A percentile compares a stretch with the other conserved stretches of the same genome.
These are phyloP conservation scores for Leptobrachium leishanense DNA, from an alignment of 2,113 vertebrate genomes.

Conservation along the genomic window DNA sequence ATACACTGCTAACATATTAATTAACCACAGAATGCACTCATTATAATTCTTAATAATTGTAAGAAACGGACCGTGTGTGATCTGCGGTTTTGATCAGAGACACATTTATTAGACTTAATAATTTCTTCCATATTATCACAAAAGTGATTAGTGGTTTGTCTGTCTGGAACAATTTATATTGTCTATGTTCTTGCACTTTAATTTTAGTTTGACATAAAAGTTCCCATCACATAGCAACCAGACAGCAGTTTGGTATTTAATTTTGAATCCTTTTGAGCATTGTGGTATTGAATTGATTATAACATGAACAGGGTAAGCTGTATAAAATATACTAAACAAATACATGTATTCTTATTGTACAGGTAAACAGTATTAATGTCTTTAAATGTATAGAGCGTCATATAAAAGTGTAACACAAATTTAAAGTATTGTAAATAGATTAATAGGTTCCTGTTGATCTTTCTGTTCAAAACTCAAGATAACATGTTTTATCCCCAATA, in stretches of 20 bases:
- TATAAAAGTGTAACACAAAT: no score
- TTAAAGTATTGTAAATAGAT: no score
- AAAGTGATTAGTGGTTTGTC: slow-evolving; percentile 39
- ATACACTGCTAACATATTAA: slow-evolving; percentile 41
- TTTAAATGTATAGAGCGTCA: no score
- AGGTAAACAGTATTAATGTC: no score
- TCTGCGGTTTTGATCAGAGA: slow-evolving; percentile 34
- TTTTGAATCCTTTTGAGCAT: neutral
- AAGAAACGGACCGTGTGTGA: slow-evolving; percentile 33
- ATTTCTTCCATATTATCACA: slow-evolving; percentile 40
- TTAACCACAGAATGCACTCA: slow-evolving; percentile 38
- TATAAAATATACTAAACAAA: neutral
- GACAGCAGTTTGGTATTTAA: slow-evolving; percentile 19
- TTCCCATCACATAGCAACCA: slow-evolving; percentile 26
- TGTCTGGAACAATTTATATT: slow-evolving; percentile 44
- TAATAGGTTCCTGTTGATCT: no score
- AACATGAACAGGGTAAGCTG: neutral
- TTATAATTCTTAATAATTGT: slow-evolving; percentile 28
- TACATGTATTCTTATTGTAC: neutral
- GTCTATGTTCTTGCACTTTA: slow-evolving; percentile 16
- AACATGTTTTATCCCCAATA: no score
- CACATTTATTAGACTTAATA: slow-evolving; percentile 31
- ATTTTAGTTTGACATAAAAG: slow-evolving; percentile 27
- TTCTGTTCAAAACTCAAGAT: no score
- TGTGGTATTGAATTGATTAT: neutral